These are phyloP conservation scores for Anarrhichthys ocellatus DNA, from an alignment of 2,113 vertebrate genomes.

Conservation along the genomic window DNA sequence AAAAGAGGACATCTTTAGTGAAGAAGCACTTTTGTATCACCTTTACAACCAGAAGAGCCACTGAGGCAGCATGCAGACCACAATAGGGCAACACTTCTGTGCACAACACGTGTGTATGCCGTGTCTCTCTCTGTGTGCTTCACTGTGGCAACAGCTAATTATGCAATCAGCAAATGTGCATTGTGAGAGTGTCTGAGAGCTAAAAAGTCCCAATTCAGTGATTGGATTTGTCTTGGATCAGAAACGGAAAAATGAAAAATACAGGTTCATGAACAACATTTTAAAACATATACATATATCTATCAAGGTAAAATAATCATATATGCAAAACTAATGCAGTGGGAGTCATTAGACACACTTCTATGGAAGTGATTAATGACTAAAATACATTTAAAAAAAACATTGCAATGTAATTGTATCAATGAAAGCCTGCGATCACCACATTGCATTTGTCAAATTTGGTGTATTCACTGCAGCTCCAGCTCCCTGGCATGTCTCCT, in stretches of 20 bases:
- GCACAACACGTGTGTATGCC: neutral
- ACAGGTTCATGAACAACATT: neutral
- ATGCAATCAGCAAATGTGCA: conserved; percentile 22
- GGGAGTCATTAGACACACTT: conserved; percentile 18
- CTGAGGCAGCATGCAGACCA: neutral
- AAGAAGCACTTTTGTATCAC: neutral
- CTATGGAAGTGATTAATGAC: conserved; percentile 13
- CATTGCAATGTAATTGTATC: conserved; percentile 13
- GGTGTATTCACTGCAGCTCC: conserved; percentile 17
- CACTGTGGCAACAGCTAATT: conserved; percentile 10
- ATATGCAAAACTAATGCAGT: neutral
- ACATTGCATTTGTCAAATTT: conserved; percentile 38
- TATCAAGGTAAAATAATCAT: neutral
- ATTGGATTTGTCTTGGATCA: neutral
- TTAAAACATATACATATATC: too few species aligned
- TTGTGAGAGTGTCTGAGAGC: neutral
- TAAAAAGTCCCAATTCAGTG: conserved; percentile 2
- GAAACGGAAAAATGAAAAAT: neutral
- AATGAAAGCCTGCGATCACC: conserved; percentile 2
- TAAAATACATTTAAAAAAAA: neutral
- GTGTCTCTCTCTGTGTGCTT: neutral
- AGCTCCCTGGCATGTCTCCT: neutral
- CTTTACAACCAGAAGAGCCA: neutral
- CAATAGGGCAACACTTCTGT: neutral
- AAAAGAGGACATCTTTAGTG: conserved; percentile 53